phyloP scores from a whole-genome alignment of 2,113 vertebrate species.

The Phoxinus phoxinus region DNA sequence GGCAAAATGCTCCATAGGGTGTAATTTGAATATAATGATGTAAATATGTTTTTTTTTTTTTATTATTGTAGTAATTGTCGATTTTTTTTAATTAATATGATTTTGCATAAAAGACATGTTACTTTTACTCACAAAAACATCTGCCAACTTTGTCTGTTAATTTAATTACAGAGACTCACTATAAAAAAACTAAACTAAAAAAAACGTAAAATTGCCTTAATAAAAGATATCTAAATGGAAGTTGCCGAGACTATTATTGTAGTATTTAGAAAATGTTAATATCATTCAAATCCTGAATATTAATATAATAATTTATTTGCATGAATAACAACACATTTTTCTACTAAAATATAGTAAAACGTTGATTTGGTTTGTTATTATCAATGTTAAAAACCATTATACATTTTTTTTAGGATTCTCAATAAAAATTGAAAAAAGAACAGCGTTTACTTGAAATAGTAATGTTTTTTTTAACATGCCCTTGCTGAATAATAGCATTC shows the following conservation, averaged over 20 bases:
- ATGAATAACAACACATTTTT: background rate
- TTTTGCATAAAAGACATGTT: constrained; percentile 25
- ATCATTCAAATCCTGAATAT: background rate
- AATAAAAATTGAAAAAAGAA: no score
- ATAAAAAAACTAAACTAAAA: background rate
- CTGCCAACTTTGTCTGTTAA: constrained; percentile 75
- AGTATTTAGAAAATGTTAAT: background rate
- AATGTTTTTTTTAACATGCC: background rate
- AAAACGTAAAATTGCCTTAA: background rate
- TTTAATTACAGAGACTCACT: constrained; percentile 72
- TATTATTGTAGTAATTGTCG: background rate
- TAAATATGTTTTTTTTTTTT: background rate
- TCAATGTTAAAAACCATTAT: background rate
- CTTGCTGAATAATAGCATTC: background rate
- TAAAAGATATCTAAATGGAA: background rate
- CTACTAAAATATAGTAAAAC: background rate
- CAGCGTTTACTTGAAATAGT: background rate
- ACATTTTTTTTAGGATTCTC: background rate
- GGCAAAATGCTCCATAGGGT: background rate
- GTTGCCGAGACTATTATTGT: background rate
- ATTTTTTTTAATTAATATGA: constrained; percentile 59
- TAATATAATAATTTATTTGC: background rate
- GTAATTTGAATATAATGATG: background rate
- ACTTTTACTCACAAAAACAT: constrained; percentile 66
- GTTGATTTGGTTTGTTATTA: background rate